Evolutionary conservation across 2,113 vertebrate genomes (phyloP), one percentile per base, ranked within the genome.

Genomic region (Eptesicus fuscus): DNA sequence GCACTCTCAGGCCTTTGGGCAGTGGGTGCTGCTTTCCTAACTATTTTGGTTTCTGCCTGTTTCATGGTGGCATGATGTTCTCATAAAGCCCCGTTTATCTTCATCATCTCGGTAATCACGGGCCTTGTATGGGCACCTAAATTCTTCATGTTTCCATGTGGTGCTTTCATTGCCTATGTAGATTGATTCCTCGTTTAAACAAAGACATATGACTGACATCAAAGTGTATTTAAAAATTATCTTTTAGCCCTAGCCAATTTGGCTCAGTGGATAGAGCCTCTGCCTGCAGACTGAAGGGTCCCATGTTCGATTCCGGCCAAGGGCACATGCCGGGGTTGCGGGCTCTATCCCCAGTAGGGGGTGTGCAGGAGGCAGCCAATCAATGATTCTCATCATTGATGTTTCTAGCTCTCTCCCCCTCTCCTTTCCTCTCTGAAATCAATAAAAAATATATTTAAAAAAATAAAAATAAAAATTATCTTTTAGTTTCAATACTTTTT

Each of bases 191-290:
- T 86, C 35, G 51, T 74, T 93, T 80, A 63, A 82, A 84, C n/a
- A 63, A 79, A 74, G 40, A 90, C 90, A 96, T 89, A 69, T 85
- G 70, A 90, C 51, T 78, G 85, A 59, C 7, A 63, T 16, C 30
- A 74, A 79, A 93, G 47, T 42, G 74, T 59, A 83, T 96, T 91
- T 67, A n/a, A n/a, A 67, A n/a, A 67, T 67, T 80, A 96, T 80
- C 32, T 53, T 71, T 95, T 82, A 65, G 77, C 59, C 56, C 25
- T 61, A 5, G 25, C 59, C 25, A 28, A 61, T 61, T 61, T 61
- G 59, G 25, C 10, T 61, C 59, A 61, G 23, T 28, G 23, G 59
- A 28, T 61, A 61, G 59, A 61, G 25, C 9, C 25, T 61, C 25
- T 61, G 59, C 59, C 59, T 61, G 59, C 10, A 3, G 59, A 61